A percentile compares a stretch with the other conserved stretches of the same genome.
Evolutionary conservation across 2,797 vertebrate genomes (phyloP).

Genomic region (Lagothrix lagotricha): DNA sequence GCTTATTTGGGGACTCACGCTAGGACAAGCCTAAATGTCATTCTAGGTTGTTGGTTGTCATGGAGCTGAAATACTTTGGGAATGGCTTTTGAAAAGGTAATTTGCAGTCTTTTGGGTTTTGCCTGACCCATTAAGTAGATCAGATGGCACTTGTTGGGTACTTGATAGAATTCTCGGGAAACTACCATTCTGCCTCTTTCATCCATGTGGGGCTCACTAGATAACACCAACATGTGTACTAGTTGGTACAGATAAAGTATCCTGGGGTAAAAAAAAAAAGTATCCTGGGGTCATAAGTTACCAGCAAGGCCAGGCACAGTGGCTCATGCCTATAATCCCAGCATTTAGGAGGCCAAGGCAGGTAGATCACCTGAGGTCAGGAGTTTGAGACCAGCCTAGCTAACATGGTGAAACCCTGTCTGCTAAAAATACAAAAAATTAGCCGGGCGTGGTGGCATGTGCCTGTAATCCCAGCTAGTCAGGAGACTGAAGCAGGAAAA

Average conservation of each 20-base stretch:
- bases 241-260: neutral
- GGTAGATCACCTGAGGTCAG: neutral
- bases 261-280: neutral
- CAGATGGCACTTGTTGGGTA: neutral
- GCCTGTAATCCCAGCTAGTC: neutral
- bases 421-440: neutral
- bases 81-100: neutral
- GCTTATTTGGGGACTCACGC: neutral
- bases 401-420: neutral
- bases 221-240: neutral
- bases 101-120: neutral
- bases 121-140: neutral
- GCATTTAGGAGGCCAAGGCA: neutral
- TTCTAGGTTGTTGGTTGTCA: neutral
- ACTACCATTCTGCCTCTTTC: neutral
- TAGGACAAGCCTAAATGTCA: neutral
- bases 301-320: neutral
- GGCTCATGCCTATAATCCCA: neutral
- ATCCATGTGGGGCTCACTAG: neutral
- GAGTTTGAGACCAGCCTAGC: neutral
- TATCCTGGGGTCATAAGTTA: neutral
- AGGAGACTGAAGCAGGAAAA: neutral
- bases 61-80: neutral
- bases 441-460: neutral
- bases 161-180: neutral